These are phyloP conservation scores for Drosophila sordidula DNA, from an alignment of 2,888 invertebrate genomes.

Conservation along the genomic window DNA sequence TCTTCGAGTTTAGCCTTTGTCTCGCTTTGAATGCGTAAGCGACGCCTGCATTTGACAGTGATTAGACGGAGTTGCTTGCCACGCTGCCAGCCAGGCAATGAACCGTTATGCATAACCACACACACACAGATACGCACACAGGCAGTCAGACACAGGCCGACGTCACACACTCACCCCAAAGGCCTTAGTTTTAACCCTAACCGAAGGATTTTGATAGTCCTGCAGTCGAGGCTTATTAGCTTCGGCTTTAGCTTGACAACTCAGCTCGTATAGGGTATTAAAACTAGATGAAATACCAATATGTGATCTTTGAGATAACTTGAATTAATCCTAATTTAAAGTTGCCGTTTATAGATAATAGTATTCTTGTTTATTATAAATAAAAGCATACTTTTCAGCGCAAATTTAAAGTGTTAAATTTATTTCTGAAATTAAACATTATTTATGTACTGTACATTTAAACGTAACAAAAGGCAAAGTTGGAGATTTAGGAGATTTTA, in stretches of 20 bases:
- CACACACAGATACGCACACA: conserved; percentile 18
- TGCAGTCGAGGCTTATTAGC: conserved; percentile 27
- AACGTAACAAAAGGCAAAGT: no score
- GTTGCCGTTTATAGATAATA: no score
- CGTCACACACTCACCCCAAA: conserved; percentile 47
- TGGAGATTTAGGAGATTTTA: no score
- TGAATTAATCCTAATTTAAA: no score
- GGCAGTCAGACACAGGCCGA: conserved; percentile 41
- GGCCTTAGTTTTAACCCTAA: conserved; percentile 49
- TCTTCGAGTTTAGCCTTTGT: conserved; percentile 56
- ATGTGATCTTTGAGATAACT: no score
- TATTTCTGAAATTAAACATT: no score
- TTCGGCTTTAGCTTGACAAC: conserved; percentile 19
- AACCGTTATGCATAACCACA: conserved; percentile 70
- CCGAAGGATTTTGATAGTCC: conserved; percentile 24
- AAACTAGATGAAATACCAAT: no score
- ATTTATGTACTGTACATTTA: no score
- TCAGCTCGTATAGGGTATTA: background rate
- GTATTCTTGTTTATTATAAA: no score
- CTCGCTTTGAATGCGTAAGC: conserved; percentile 75
- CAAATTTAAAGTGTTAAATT: no score
- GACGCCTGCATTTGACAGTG: conserved; percentile 84
- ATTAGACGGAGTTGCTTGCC: conserved; percentile 77
- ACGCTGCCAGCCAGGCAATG: conserved; percentile 61
- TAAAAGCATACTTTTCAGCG: no score